These are phyloP conservation scores for Lytechinus pictus DNA, from an alignment of 35 echinoderm and acorn worm species.

Conservation along the genomic window DNA sequence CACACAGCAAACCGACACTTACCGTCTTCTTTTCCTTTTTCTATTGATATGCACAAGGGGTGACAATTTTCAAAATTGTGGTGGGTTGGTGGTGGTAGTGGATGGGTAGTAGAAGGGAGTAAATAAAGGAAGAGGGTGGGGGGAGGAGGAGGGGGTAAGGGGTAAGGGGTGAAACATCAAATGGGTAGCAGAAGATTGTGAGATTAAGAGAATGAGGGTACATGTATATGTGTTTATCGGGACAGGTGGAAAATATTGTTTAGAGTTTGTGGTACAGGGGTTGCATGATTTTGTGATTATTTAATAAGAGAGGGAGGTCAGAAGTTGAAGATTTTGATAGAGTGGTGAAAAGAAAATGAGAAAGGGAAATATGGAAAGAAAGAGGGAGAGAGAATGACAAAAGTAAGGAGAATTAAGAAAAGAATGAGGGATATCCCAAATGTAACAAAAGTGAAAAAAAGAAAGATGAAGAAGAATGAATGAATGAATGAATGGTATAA, in stretches of 20 bases:
- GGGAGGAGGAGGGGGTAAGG: background rate
- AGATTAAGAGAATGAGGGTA: no score
- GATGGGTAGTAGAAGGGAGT: background rate
- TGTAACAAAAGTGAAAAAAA: background rate
- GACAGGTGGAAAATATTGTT: background rate
- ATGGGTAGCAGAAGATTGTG: background rate
- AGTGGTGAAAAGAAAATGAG: background rate
- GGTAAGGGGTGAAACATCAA: background rate
- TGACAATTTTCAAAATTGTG: background rate
- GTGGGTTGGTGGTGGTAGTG: background rate
- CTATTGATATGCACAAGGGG: conserved; percentile 25
- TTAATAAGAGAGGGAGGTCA: background rate
- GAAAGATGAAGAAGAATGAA: background rate
- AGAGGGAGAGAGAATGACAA: background rate
- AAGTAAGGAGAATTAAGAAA: background rate
- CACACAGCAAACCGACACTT: conserved; percentile 21
- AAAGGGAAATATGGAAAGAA: background rate
- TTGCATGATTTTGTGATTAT: no score
- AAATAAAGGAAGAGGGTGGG: no score
- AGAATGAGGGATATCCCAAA: background rate
- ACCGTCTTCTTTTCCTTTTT: conserved; percentile 48
- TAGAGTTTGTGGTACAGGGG: background rate
- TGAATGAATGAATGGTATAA: no score
- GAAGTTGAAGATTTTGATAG: background rate
- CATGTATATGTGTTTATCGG: background rate